Conservation (phyloP, 2,113 vertebrate genomes). For the Mus spicilegus region DNA sequence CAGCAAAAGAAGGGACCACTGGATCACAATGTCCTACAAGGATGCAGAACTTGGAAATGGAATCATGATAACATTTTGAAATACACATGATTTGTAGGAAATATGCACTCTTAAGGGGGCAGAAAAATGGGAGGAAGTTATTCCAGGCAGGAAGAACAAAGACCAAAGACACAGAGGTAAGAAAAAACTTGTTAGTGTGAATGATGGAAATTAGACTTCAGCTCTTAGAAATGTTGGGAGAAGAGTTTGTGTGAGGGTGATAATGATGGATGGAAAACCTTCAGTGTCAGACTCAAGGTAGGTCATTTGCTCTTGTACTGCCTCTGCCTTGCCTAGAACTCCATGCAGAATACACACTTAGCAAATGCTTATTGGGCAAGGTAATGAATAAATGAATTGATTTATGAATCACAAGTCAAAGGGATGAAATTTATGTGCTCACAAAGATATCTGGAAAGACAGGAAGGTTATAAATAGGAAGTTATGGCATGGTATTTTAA, state of each 20-base stretch:
- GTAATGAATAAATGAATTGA: constrained; percentile 6
- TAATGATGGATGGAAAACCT: not conserved
- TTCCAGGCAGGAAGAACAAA: not conserved
- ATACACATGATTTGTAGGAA: not conserved
- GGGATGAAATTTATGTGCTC: not conserved
- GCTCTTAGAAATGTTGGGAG: not conserved
- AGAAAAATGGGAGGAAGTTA: not conserved
- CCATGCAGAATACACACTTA: not conserved
- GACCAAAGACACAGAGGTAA: not conserved
- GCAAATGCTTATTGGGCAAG: not conserved
- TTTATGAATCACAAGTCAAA: not conserved
- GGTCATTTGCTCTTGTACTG: not conserved
- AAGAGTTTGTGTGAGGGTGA: not conserved
- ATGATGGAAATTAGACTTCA: not conserved
- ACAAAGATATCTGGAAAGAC: not conserved
- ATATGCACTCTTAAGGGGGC: not conserved
- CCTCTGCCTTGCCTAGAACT: not conserved
- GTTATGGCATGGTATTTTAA: not conserved
- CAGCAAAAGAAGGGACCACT: not conserved
- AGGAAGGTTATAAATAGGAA: not conserved
- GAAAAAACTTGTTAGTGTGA: not conserved
- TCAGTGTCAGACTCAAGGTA: not conserved
- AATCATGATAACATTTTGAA: not conserved
- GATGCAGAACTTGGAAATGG: not conserved
- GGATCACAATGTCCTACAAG: not conserved